Percentiles rank a stretch among this genome's conserved stretches.
These are phyloP conservation scores for Drosophila mojavensis DNA, from an alignment of 1,140 invertebrate species.

Conservation along the genomic window DNA sequence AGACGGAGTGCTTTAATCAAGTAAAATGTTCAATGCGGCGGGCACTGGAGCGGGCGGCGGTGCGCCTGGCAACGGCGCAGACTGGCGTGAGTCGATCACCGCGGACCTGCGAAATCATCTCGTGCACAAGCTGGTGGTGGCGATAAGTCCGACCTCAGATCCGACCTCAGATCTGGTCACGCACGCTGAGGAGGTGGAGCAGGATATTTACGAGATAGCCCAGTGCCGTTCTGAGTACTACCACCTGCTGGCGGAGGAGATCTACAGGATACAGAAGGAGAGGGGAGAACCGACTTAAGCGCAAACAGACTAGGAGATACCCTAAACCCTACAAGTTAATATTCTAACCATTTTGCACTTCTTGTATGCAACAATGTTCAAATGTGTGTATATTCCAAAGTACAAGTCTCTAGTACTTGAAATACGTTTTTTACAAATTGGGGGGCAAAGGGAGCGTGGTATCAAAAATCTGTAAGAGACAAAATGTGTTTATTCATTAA, in stretches of 20 bases:
- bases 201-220: conserved; percentile 99
- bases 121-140: conserved; percentile 99
- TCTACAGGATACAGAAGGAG: conserved; percentile 99
- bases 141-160: conserved; percentile 98
- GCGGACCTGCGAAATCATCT: conserved; percentile 98
- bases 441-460: too few species aligned
- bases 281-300: conserved; percentile 88
- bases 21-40: conserved; percentile 21
- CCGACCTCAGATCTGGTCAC: conserved; percentile 97
- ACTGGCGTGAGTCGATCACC: conserved; percentile 99
- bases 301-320: too few species aligned
- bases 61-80: conserved; percentile 78
- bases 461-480: too few species aligned
- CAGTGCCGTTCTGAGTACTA: conserved; percentile 99
- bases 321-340: too few species aligned
- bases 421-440: too few species aligned
- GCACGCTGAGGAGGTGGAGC: conserved; percentile 99
- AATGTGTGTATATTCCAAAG: too few species aligned
- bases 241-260: conserved; percentile 98
- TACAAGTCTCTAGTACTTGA: too few species aligned
- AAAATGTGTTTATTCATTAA: too few species aligned
- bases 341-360: too few species aligned
- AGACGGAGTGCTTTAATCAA: too few species aligned
- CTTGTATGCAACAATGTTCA: too few species aligned
- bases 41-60: conserved; percentile 12